These are phyloP conservation scores for Plagodis dolabraria DNA, from an alignment of 2,888 invertebrate species.

Conservation along the genomic window DNA sequence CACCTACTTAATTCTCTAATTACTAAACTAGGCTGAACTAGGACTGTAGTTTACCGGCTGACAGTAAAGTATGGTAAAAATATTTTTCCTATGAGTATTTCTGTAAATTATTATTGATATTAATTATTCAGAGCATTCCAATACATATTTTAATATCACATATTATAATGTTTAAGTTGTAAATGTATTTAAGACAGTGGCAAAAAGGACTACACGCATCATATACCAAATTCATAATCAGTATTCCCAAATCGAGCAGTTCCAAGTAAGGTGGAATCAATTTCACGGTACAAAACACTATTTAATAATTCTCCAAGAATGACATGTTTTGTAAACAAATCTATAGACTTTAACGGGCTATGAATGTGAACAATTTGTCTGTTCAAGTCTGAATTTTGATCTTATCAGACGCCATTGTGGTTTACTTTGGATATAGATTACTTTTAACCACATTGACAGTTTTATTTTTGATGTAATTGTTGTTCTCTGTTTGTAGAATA, in stretches of 20 bases:
- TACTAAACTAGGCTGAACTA: too few species aligned
- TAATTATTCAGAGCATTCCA: too few species aligned
- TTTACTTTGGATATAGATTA: slow-evolving; percentile 62
- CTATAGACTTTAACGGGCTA: slow-evolving; percentile 58
- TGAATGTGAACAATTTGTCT: slow-evolving; percentile 74
- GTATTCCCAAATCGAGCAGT: slow-evolving; percentile 34
- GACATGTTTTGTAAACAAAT: slow-evolving; percentile 81
- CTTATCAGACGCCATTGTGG: slow-evolving; percentile 74
- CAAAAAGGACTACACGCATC: too few species aligned
- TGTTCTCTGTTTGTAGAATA: slow-evolving; percentile 34
- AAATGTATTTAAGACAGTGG: too few species aligned
- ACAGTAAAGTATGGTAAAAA: too few species aligned
- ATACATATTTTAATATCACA: too few species aligned
- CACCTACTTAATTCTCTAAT: too few species aligned
- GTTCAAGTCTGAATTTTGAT: slow-evolving; percentile 69
- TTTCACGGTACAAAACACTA: slow-evolving; percentile 67
- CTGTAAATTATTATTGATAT: too few species aligned
- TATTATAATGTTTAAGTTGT: too few species aligned
- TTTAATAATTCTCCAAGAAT: slow-evolving; percentile 60
- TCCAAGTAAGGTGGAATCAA: slow-evolving; percentile 62
- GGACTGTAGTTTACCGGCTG: too few species aligned
- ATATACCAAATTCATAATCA: slow-evolving; percentile 4
- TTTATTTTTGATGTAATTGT: slow-evolving; percentile 55
- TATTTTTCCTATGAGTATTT: too few species aligned
- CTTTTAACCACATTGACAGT: slow-evolving; percentile 51